Evolutionary conservation across 2,113 vertebrate genomes (phyloP).

Genomic region (Nothobranchius kuhntae): DNA sequence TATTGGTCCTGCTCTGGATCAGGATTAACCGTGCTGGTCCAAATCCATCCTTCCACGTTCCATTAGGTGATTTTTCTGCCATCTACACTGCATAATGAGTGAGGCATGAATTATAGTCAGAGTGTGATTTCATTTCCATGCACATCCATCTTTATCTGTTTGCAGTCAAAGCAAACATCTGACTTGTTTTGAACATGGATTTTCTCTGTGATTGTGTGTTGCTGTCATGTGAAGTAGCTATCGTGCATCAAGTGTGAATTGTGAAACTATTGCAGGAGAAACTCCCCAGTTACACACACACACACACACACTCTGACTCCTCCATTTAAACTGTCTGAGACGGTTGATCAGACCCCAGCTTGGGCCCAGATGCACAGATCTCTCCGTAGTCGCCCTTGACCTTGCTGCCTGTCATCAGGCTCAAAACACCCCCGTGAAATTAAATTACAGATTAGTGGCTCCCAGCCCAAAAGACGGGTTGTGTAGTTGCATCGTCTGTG

Average conservation of each 20-base stretch:
- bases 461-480: constrained; percentile 62
- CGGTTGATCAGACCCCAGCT: constrained; percentile 66
- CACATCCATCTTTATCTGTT: constrained; percentile 69
- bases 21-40: constrained; percentile 50
- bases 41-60: constrained; percentile 53
- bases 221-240: constrained; percentile 60
- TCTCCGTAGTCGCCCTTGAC: constrained; percentile 73
- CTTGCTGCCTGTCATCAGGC: constrained; percentile 68
- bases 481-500: constrained; percentile 66
- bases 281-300: constrained; percentile 1
- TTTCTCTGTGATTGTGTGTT: constrained; percentile 64
- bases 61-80: constrained; percentile 59
- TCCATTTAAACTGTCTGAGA: constrained; percentile 60
- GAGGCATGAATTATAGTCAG: constrained; percentile 63
- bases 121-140: constrained; percentile 70
- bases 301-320: constrained; percentile 16
- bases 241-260: constrained; percentile 52
- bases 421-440: constrained; percentile 73
- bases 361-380: constrained; percentile 55
- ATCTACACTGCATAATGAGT: constrained; percentile 63
- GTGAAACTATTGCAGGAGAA: constrained; percentile 32
- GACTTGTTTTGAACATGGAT: constrained; percentile 72
- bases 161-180: constrained; percentile 71
- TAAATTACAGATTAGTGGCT: constrained; percentile 78
- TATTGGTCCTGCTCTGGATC: constrained; percentile 49